Evolutionary conservation across 2,797 vertebrate species (phyloP), one percentile per base, ranked within the genome.

Genomic region (Alca torda): DNA sequence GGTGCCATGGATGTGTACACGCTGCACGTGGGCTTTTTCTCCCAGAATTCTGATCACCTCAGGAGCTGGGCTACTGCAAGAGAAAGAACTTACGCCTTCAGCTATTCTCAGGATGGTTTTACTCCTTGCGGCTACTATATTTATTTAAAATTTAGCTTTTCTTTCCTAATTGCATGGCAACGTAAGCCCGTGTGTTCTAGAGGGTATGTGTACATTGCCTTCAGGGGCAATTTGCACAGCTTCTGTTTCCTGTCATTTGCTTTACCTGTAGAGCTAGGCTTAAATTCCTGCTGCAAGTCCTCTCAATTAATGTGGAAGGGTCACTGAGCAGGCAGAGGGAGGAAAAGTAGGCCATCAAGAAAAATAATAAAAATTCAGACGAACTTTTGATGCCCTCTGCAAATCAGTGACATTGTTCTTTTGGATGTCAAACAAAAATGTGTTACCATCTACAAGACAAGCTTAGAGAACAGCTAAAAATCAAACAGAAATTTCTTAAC

Each of bases 391-490:
- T 90, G 45, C 14, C 48, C 59, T 75, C 57, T 91, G 20, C 87
- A 86, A 92, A 69, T 76, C 46, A 70, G 56, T 63, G 56, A 45
- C 60, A 84, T 57, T 92, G 51, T 67, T 89, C 82, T 79, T 91
- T 48, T 60, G 85, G 68, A 56, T 89, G 90, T 82, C 91, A 89
- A 56, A 87, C 2, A 37, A 80, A 86, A 91, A 84, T 21, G 21
- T 74, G 83, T 53, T 92, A 31, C 64, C 35, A 20, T 89, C 91
- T 89, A 84, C 50, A 90, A 57, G 73, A 78, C 86, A 93, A 96
- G 56, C 16, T 57, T 80, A 70, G 16, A 90, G 33, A 95, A 87
- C 30, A 91, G 37, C 83, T 72, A 68, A 76, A 96, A 95, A 85
- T 67, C 39, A 46, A 89, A 76, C 76, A 73, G 54, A 90, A 75